Evolutionary conservation across 1,140 invertebrate species (phyloP).

Genomic region (Drosophila cardini): DNA sequence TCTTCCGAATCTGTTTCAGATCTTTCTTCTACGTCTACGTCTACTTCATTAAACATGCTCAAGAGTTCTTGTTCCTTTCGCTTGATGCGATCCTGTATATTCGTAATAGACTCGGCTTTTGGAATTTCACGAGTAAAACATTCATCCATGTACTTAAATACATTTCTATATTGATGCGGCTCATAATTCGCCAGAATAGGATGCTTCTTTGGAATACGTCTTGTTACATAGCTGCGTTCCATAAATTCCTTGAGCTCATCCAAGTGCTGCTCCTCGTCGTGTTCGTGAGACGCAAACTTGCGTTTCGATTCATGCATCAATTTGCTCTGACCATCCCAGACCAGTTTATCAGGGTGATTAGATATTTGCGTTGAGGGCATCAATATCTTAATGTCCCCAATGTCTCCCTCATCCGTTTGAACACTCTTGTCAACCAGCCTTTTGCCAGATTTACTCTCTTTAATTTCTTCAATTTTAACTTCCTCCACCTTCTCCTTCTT

Average conservation of each 20-base stretch:
- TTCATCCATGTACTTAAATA: slow-evolving; percentile 77
- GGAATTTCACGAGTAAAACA: slow-evolving; percentile 64
- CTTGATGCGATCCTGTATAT: slow-evolving; percentile 68
- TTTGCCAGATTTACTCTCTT: background rate
- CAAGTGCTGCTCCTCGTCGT: slow-evolving; percentile 66
- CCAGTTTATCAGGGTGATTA: slow-evolving; percentile 45
- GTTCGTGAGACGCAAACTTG: slow-evolving; percentile 59
- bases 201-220: slow-evolving; percentile 54
- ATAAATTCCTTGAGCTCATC: slow-evolving; percentile 70
- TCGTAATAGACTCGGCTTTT: slow-evolving; percentile 66
- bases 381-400: slow-evolving; percentile 62
- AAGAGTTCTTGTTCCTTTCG: slow-evolving; percentile 73
- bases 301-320: slow-evolving; percentile 42
- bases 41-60: slow-evolving; percentile 68
- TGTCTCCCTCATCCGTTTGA: slow-evolving; percentile 74
- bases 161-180: slow-evolving; percentile 43
- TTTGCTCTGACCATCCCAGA: slow-evolving; percentile 35
- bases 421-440: slow-evolving; percentile 49
- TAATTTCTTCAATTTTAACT: background rate
- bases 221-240: slow-evolving; percentile 63
- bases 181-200: slow-evolving; percentile 35
- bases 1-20: slow-evolving; percentile 6
- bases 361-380: slow-evolving; percentile 52
- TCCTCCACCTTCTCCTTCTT: slow-evolving; percentile 27
- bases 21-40: slow-evolving; percentile 45